These are phyloP conservation scores for Synchiropus splendidus DNA, from an alignment of 2,113 vertebrate genomes.

Conservation along the genomic window DNA sequence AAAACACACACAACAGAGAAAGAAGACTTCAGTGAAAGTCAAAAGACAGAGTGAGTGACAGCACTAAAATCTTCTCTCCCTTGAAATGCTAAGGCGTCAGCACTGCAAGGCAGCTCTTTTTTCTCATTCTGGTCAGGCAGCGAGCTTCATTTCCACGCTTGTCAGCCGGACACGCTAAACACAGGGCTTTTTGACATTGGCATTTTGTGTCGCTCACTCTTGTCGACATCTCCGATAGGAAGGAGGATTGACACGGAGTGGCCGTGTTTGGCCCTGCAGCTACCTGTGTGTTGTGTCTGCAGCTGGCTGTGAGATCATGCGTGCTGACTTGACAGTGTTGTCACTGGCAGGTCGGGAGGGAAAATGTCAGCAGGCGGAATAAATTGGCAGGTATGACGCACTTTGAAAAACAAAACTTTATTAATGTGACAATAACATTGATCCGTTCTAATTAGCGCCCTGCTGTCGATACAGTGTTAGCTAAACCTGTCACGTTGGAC, in stretches of 20 bases:
- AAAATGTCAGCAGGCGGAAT: constrained; percentile 2
- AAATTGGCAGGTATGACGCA: no score
- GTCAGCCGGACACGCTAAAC: constrained; percentile 63
- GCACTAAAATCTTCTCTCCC: constrained; percentile 24
- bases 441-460: no score
- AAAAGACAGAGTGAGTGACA: constrained; percentile 53
- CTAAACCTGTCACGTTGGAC: no score
- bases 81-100: constrained; percentile 35
- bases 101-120: constrained; percentile 29
- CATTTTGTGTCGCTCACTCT: constrained; percentile 56
- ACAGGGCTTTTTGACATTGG: constrained; percentile 53
- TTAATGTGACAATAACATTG: no score
- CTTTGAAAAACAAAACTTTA: no score
- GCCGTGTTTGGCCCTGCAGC: constrained; percentile 14
- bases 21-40: no score
- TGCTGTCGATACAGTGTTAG: no score
- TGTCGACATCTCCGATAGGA: constrained; percentile 55
- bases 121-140: constrained; percentile 57
- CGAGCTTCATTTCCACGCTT: constrained; percentile 55
- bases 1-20: no score
- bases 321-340: constrained; percentile 19
- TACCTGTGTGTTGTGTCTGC: constrained; percentile 26
- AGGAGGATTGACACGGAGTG: no score
- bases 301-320: constrained; percentile 26
- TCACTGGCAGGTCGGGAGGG: constrained; percentile 22